Percentiles rank a stretch among this genome's conserved stretches.
Conservation (phyloP, 2,888 invertebrate genomes). For the Ommatoiulus sabulosus region DNA sequence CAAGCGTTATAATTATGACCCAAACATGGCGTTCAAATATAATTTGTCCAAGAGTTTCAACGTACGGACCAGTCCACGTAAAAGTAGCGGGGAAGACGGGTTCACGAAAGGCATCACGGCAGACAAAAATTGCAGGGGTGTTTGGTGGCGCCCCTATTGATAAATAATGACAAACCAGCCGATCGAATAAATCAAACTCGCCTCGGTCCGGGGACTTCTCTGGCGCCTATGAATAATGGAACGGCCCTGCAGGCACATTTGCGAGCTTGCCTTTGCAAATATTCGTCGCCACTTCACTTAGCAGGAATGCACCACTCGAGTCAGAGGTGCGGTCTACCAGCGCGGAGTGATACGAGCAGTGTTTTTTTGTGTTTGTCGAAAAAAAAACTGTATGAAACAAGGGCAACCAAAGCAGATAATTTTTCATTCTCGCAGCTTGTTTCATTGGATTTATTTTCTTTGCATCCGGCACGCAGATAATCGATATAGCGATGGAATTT, state of each 20-base stretch:
- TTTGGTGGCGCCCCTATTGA: not conserved
- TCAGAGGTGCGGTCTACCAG: not conserved
- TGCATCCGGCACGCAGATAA: not conserved
- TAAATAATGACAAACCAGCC: not conserved
- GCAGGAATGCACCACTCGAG: not conserved
- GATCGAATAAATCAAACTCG: not conserved
- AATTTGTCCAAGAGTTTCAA: no score
- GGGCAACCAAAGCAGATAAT: not conserved
- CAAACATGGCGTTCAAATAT: no score
- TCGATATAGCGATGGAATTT: slow-evolving; percentile 28
- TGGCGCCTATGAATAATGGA: slow-evolving; percentile 28
- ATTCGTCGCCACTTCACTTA: slow-evolving; percentile 22
- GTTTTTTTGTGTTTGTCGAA: not conserved
- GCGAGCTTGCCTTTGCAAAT: slow-evolving; percentile 28
- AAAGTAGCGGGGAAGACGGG: no score
- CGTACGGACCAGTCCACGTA: no score
- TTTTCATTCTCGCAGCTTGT: slow-evolving; percentile 21
- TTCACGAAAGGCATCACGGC: no score
- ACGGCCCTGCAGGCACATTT: not conserved
- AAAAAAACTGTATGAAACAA: not conserved
- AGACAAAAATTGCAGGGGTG: not conserved
- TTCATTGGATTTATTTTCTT: slow-evolving; percentile 35
- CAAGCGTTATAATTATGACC: no score
- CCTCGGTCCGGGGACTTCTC: not conserved
- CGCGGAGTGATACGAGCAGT: not conserved